These are phyloP conservation scores for Okapia johnstoni DNA, from an alignment of 2,113 vertebrate genomes.

Conservation along the genomic window DNA sequence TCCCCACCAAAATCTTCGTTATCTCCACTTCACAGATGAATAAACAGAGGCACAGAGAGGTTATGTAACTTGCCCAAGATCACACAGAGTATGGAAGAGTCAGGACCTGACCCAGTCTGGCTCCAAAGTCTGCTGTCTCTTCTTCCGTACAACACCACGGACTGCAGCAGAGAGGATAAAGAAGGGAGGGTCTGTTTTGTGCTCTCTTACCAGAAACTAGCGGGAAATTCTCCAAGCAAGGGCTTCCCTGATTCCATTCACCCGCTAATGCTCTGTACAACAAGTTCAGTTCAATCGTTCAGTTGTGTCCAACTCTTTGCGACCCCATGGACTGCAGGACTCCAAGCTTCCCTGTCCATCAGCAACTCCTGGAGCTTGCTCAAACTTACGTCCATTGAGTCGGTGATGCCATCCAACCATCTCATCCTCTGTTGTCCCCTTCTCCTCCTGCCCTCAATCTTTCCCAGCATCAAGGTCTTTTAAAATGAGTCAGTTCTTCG, in stretches of 20 bases:
- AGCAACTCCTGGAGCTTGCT: not conserved
- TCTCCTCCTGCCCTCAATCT: not conserved
- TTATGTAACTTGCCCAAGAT: not conserved
- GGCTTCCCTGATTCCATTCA: not conserved
- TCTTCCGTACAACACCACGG: not conserved
- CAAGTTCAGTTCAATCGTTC: not conserved
- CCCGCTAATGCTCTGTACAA: not conserved
- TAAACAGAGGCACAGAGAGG: not conserved
- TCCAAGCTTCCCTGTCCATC: not conserved
- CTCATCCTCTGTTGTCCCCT: not conserved
- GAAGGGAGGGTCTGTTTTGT: not conserved
- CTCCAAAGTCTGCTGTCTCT: not conserved
- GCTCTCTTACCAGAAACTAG: not conserved
- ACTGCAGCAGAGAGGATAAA: not conserved
- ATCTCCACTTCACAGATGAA: not conserved
- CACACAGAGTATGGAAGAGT: not conserved
- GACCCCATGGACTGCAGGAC: not conserved
- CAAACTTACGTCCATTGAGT: not conserved
- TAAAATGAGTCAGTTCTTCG: not conserved
- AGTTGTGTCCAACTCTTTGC: not conserved
- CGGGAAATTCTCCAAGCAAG: not conserved
- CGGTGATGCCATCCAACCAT: not conserved
- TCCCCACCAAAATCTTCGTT: not conserved
- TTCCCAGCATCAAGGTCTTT: not conserved
- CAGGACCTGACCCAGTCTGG: not conserved